phyloP scores from a whole-genome alignment of 2,797 vertebrate genomes.

The Enteromius fasciolatus region DNA sequence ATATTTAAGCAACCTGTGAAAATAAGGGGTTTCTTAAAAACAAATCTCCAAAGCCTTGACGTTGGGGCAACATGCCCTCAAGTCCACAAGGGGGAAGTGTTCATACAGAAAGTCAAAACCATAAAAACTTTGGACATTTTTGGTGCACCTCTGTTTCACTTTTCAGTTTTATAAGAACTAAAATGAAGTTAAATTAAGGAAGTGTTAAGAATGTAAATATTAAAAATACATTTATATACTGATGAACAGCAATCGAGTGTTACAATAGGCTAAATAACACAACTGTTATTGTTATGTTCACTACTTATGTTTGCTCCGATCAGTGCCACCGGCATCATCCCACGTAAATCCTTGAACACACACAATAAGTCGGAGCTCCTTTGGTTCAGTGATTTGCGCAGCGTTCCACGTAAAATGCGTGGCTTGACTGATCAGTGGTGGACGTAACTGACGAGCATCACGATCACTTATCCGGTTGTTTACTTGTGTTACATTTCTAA shows the following conservation, averaged over 20 bases:
- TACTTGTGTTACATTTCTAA: background rate
- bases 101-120: conserved; percentile 52
- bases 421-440: too few species aligned
- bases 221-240: background rate
- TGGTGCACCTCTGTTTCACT: background rate
- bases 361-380: background rate
- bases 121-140: background rate
- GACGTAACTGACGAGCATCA: background rate
- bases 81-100: conserved; percentile 70
- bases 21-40: background rate
- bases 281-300: background rate
- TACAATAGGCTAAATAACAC: background rate
- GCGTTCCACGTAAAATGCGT: background rate
- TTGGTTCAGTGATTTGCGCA: background rate
- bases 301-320: background rate
- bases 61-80: conserved; percentile 7
- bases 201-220: background rate
- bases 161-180: background rate
- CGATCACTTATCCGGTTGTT: background rate
- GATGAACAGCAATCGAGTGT: background rate
- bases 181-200: background rate
- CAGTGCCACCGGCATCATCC: background rate
- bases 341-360: background rate
- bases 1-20: background rate
- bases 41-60: background rate